Base-by-base conservation (phyloP, 2,888 invertebrate species). In the Ellobium chinense region DNA sequence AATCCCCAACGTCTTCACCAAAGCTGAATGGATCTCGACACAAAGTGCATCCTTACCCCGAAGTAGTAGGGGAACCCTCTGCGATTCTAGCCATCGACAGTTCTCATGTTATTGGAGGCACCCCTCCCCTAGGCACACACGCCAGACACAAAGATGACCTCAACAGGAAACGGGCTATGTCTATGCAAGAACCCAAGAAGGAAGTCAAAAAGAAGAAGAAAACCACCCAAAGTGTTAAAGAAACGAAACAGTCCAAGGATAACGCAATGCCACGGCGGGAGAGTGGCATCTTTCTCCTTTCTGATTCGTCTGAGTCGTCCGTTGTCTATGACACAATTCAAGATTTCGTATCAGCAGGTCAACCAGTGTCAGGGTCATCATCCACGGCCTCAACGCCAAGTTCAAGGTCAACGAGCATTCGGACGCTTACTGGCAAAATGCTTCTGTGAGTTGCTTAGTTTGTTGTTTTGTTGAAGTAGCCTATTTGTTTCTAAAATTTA, bases 261-360 rank as follows among this genome's bases (percentile, higher is more conserved):
- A 27, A 46, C 9, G 54, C 2, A 36, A 21, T 24, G 1, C 12
- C 29, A 1, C 31, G 74, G 39, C 36, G 74, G n/a, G 74, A 74
- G 39, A 74, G 74, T 29, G 7, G 24, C 14, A 37, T 37, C 2
- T 74, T 31, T 37, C 63, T 74, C 24, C 39, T 74, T 1, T 27
- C 58, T 12, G 34, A 56, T 12, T 34, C 56, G 1, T 31, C 39
- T 9, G 74, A 74, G 9, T n/a, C 63, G 2, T 14, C 74, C 2
- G 27, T 36, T 3, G 14, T 62, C 27, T 63, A 60, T 27, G 74
- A 74, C 74, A 62, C 60, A 27, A 9, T 74, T 3, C 74, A 31
- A 21, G 18, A 36, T 29, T n/a, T 56, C 2, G 9, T 5, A 14
- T 29, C 56, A 27, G 5, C n/a, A 18, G 70, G 56, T 21, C 5